Base-by-base conservation (phyloP, 1,140 invertebrate species). In the Ips nitidus region DNA sequence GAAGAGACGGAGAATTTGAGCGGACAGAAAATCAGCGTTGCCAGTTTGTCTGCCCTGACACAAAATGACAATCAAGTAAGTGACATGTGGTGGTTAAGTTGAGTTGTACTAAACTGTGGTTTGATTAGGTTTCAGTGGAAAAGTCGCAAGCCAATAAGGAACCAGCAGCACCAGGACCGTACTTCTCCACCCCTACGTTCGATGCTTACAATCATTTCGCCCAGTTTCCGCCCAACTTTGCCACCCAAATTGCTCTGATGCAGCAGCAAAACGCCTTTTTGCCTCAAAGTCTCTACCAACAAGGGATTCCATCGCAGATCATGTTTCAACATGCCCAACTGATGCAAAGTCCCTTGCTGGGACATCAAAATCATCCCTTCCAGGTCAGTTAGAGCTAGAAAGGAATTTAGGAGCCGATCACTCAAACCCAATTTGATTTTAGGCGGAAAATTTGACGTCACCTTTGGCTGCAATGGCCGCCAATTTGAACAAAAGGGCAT, bases 381-480 rank as follows among this genome's bases (percentile, higher is more conserved):
- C 69, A 41, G 38, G 69, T 70, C 47, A 70, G 59, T 56, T 38
- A 4, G 36, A 37, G 7, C 22, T 1, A 50, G 45, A 3, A 50
- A 50, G 45, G 22, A 2, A 3, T 22, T 22, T 22, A 22, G 22
- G 22, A 22, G 22, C 22, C 22, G 22, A 22, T 22, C 22, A 22
- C 22, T 22, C 22, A 22, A 22, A 22, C 22, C 22, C 22, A 22
- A 22, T 22, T 42, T 65, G 3, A 6, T 75, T 76, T 57, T 64
- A 74, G 50, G 66, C 71, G 2, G 76, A 79, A 66, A 82, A 74
- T 72, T 75, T 76, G 65, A 80, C 76, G 37, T 77, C 76, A 40
- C 83, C 84, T 0, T 69, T 86, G 40, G 84, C 84, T 0, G 84
- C 84, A 0, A 78, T 85, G 52, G 84, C 84, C 0, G 84, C 84